These are phyloP conservation scores for Callospermophilus lateralis DNA, from an alignment of 2,113 vertebrate species.

Conservation along the genomic window DNA sequence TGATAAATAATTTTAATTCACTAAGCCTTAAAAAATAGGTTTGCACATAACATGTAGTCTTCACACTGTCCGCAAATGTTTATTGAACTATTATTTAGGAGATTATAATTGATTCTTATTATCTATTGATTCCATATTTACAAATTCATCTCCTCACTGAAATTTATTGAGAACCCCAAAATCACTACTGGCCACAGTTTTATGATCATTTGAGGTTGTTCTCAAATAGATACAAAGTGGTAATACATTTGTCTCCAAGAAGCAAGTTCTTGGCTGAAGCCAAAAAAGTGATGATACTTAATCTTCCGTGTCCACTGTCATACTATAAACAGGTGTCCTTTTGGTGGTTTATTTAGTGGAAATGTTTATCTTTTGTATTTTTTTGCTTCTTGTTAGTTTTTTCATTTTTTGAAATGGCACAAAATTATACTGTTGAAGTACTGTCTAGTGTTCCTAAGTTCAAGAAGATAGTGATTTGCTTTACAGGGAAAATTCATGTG, in stretches of 20 bases:
- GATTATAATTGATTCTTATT: background rate
- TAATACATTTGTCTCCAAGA: background rate
- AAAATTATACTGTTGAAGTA: background rate
- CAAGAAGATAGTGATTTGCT: background rate
- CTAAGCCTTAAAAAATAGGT: background rate
- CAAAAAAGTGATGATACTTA: background rate
- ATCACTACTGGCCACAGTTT: background rate
- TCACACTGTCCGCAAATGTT: background rate
- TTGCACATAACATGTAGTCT: background rate
- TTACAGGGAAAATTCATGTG: background rate
- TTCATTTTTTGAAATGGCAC: background rate
- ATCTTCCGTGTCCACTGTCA: background rate
- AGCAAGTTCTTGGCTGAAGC: background rate
- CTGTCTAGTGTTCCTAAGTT: background rate
- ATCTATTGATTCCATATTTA: background rate
- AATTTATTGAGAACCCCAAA: background rate
- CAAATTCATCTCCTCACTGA: background rate
- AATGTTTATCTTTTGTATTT: background rate
- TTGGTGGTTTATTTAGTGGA: background rate
- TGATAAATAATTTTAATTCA: constrained; percentile 38
- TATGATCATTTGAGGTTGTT: background rate
- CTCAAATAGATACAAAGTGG: background rate
- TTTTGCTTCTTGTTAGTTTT: background rate
- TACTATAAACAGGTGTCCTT: background rate
- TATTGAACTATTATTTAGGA: constrained; percentile 8